phyloP scores from a whole-genome alignment of 2,113 vertebrate genomes.

The Tragelaphus strepsiceros region DNA sequence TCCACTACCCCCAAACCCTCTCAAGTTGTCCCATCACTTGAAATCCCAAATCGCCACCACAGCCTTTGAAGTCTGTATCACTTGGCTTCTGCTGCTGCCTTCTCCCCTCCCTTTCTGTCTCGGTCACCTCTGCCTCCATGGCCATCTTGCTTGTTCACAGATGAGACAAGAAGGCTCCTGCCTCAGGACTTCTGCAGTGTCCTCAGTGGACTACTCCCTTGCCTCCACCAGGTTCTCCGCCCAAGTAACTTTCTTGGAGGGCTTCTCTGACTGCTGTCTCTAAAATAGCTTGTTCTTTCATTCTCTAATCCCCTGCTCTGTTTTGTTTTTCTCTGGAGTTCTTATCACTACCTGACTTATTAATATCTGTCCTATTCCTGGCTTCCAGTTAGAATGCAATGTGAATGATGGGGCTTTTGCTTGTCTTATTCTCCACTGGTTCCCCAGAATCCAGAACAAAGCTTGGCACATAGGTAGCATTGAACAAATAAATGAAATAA shows the following conservation, averaged over 20 bases:
- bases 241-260: background rate
- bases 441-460: background rate
- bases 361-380: background rate
- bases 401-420: background rate
- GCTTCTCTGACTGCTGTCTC: background rate
- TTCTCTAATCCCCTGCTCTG: background rate
- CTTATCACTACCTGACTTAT: background rate
- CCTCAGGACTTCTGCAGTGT: background rate
- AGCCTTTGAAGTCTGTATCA: background rate
- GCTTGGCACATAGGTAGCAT: background rate
- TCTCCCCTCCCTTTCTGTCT: background rate
- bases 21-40: background rate
- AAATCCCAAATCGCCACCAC: background rate
- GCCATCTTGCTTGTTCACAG: background rate
- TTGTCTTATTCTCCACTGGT: background rate
- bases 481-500: background rate
- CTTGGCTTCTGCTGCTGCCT: background rate
- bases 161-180: background rate
- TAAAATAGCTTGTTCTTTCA: background rate
- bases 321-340: background rate
- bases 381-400: background rate
- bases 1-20: background rate
- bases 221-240: background rate
- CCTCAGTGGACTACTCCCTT: background rate
- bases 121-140: background rate